A percentile compares a stretch with the other conserved stretches of the same genome.
These are phyloP conservation scores for Girardinus metallicus DNA, from an alignment of 2,797 vertebrate species.

Conservation along the genomic window DNA sequence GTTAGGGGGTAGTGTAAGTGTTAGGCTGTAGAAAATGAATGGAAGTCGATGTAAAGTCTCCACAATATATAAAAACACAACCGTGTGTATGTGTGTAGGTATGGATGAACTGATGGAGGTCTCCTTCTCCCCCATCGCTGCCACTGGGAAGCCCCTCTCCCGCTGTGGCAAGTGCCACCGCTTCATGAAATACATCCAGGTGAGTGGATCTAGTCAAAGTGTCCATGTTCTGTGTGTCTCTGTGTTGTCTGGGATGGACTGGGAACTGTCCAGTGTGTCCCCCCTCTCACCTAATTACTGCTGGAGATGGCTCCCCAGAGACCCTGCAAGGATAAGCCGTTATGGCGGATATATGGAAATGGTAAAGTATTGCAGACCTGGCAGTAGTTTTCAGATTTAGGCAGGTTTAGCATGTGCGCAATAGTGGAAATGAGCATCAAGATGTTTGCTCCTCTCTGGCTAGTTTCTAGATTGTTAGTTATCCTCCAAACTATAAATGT, in stretches of 20 bases:
- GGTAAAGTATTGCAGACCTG: neutral
- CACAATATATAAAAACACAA: too few species aligned
- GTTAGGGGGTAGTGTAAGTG: too few species aligned
- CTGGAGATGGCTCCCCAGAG: too few species aligned
- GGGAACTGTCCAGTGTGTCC: too few species aligned
- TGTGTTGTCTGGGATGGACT: too few species aligned
- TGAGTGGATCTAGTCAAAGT: slow-evolving; percentile 57
- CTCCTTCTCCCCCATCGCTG: slow-evolving; percentile 96
- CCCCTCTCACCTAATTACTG: too few species aligned
- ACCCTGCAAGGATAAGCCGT: too few species aligned
- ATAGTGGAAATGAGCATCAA: neutral
- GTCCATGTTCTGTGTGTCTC: too few species aligned
- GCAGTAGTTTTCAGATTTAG: neutral
- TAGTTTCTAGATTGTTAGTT: neutral
- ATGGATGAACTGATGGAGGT: slow-evolving; percentile 99
- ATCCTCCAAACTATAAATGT: neutral
- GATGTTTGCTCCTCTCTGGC: neutral
- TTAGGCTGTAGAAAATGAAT: too few species aligned
- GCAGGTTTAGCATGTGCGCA: neutral
- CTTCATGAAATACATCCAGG: slow-evolving; percentile 99
- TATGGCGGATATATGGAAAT: too few species aligned
- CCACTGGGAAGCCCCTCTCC: slow-evolving; percentile 92
- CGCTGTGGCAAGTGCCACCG: slow-evolving; percentile 98
- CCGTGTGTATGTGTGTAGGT: slow-evolving; percentile 72
- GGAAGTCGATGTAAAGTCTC: too few species aligned